Percentiles rank a stretch among this genome's conserved stretches.
phyloP scores from a whole-genome alignment of 2,113 vertebrate species.

The Monopterus albus region DNA sequence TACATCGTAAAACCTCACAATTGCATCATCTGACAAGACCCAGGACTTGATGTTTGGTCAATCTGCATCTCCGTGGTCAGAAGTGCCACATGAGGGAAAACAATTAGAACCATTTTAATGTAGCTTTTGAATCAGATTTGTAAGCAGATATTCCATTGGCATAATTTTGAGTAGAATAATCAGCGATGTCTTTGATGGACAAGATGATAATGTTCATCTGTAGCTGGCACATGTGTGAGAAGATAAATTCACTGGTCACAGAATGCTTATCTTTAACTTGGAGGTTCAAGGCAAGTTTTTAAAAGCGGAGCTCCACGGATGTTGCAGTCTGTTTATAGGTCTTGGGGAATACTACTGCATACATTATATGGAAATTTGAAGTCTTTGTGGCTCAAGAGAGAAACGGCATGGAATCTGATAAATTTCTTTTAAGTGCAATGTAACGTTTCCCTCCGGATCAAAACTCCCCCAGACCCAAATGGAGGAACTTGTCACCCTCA shows the following conservation, averaged over 20 bases:
- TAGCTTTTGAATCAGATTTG: not conserved
- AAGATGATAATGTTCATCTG: not conserved
- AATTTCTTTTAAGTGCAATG: no score
- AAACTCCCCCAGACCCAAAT: no score
- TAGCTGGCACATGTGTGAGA: not conserved
- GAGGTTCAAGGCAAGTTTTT: not conserved
- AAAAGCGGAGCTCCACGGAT: not conserved
- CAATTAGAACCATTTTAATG: no score
- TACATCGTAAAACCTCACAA: not conserved
- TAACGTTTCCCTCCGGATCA: no score
- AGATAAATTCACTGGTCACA: slow-evolving; percentile 1
- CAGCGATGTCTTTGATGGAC: not conserved
- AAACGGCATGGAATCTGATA: no score
- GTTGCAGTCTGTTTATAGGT: slow-evolving; percentile 4
- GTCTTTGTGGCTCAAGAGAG: not conserved
- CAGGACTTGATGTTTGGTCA: not conserved
- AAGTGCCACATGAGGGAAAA: no score
- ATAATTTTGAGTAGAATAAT: not conserved
- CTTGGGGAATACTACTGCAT: no score
- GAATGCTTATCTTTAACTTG: not conserved
- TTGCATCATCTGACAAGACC: no score
- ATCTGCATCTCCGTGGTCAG: no score
- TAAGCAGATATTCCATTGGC: no score
- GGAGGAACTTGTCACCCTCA: no score
- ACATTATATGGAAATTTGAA: no score